Conservation (phyloP, 2,113 vertebrate species). For the Cheirogaleus medius region DNA sequence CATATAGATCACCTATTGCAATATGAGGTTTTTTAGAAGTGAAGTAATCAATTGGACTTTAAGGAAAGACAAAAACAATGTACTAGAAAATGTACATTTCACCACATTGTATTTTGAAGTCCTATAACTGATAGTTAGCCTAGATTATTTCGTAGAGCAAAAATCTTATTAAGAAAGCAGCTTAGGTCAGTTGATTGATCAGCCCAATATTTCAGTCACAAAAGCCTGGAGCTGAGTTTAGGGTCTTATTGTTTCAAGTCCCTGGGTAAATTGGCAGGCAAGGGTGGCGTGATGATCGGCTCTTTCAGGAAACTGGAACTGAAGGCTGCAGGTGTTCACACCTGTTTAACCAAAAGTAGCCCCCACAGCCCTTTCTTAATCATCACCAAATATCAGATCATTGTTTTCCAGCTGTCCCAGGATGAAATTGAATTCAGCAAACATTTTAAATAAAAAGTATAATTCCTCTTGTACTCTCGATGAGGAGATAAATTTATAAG, state of each 20-base stretch:
- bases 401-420: not conserved
- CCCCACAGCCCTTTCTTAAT: not conserved
- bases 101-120: not conserved
- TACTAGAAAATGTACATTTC: not conserved
- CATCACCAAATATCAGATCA: not conserved
- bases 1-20: not conserved
- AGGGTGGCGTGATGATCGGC: not conserved
- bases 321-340: not conserved
- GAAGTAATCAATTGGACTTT: not conserved
- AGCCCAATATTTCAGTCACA: not conserved
- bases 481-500: not conserved
- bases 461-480: not conserved
- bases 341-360: not conserved
- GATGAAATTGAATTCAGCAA: not conserved
- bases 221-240: not conserved
- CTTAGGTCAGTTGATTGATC: not conserved
- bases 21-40: not conserved
- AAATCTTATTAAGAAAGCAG: not conserved
- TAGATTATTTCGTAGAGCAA: conserved; percentile 39
- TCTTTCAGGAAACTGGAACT: not conserved
- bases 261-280: not conserved
- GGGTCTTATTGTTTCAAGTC: not conserved
- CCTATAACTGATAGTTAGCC: not conserved
- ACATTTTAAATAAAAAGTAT: not conserved
- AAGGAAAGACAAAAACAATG: conserved; percentile 16